Evolutionary conservation across 2,888 invertebrate genomes (phyloP), one percentile per base, ranked within the genome.

Genomic region (Caenorhabditis angaria): DNA sequence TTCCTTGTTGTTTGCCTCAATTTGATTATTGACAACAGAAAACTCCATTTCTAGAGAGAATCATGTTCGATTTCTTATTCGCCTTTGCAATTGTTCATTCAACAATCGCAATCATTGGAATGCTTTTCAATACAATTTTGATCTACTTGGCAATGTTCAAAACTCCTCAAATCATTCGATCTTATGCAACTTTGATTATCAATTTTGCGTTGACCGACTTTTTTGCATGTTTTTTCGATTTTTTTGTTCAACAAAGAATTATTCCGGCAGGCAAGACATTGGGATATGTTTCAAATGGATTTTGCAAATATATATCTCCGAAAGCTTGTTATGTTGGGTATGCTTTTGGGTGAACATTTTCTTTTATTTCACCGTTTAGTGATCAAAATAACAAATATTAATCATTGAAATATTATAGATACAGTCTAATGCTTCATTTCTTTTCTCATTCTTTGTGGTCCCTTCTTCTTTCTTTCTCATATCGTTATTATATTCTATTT

Each of bases 141-240:
- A 24, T 59, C 1, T 53, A 50, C 27, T 54, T 69, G 24, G 63
- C 63, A 14, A 5, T 59, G 24, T 59, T 53, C 54, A 51, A 59
- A 32, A 63, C 69, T 1, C 69, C 69, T 14, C 20, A 18, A 24
- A 47, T 59, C 47, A 57, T 69, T 22, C 51, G 47, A 29, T 48
- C 58, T 8, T 69, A 69, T 32, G 57, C 67, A 5, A 64, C 58
- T 14, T 48, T 72, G 35, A 67, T 72, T 18, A 64, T 72, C 29
- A 67, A 72, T 51, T 47, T 68, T 24, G 67, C 72, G 5, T 48
- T 67, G 27, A 72, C 68, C 20, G 72, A 72, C 20, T 66, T 56
- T n/a, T 63, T 61, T 41, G 57, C 67, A 12, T 60, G 61, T 2
- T 56, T 68, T 57, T 20, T 62, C 14, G 65, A 64, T 54, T 62